Conservation (phyloP, 2,113 vertebrate species). For the Peucedramus taeniatus region DNA sequence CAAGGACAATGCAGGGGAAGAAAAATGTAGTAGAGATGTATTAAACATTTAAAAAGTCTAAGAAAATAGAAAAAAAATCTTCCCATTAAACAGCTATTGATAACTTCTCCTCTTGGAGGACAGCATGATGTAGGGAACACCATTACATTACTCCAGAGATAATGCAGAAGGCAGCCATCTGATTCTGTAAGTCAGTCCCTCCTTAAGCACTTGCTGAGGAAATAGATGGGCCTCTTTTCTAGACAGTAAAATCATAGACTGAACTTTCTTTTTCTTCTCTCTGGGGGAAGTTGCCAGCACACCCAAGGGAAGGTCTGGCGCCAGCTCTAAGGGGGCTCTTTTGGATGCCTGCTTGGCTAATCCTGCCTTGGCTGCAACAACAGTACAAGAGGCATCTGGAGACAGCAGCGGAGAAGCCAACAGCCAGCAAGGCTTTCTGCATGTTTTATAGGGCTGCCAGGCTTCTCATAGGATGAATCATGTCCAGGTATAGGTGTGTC, state of each 20-base stretch:
- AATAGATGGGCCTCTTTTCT: background rate
- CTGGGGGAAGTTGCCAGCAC: background rate
- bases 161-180: background rate
- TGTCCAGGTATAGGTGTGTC: background rate
- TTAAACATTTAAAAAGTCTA: background rate
- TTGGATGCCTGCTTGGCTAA: background rate
- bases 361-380: background rate
- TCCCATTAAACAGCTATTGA: conserved; percentile 9
- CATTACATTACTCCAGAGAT: background rate
- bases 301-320: background rate
- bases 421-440: background rate
- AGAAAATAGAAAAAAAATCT: conserved; percentile 2
- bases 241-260: background rate
- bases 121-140: background rate
- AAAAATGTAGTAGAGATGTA: conserved; percentile 1
- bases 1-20: conserved; percentile 22
- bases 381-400: fast-evolving
- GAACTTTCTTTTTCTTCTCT: background rate
- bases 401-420: background rate
- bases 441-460: background rate
- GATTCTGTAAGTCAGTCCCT: background rate
- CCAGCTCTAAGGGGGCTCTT: background rate
- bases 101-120: conserved; percentile 15
- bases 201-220: background rate
- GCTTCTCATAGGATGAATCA: background rate